phyloP scores from a whole-genome alignment of 2,113 vertebrate genomes.

The Hiodon tergisus region DNA sequence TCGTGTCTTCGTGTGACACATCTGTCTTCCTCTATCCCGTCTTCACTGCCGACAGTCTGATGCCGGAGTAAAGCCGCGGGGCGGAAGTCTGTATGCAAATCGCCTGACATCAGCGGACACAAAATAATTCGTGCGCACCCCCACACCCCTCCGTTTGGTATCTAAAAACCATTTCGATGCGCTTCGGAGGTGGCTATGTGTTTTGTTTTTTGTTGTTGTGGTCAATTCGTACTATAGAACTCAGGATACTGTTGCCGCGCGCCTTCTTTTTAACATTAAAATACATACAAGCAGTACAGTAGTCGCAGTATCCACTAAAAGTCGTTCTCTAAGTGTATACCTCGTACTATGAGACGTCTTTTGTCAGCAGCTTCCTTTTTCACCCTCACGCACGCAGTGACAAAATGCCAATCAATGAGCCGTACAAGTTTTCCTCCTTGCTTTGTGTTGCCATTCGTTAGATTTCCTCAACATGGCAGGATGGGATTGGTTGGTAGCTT shows the following conservation, averaged over 20 bases:
- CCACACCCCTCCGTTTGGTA: background rate
- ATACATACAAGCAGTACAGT: background rate
- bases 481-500: slow-evolving; percentile 52
- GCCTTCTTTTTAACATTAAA: background rate
- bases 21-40: slow-evolving; percentile 30
- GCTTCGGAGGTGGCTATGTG: background rate
- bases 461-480: slow-evolving; percentile 65
- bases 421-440: slow-evolving; percentile 42
- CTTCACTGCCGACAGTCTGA: slow-evolving; percentile 48
- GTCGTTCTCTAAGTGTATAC: too few species aligned
- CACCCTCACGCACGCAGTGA: background rate
- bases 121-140: background rate
- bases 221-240: too few species aligned
- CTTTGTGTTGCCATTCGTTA: slow-evolving; percentile 52
- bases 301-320: too few species aligned
- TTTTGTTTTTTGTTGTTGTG: background rate
- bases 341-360: slow-evolving; percentile 3
- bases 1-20: slow-evolving; percentile 31
- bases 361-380: slow-evolving; percentile 41
- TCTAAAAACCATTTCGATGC: background rate
- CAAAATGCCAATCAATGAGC: slow-evolving; percentile 45
- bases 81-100: slow-evolving; percentile 65
- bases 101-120: slow-evolving; percentile 36
- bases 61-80: slow-evolving; percentile 45
- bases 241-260: background rate